A percentile compares a stretch with the other conserved stretches of the same genome.
Evolutionary conservation across 2,113 vertebrate species (phyloP).

Genomic region (Dromaius novaehollandiae): DNA sequence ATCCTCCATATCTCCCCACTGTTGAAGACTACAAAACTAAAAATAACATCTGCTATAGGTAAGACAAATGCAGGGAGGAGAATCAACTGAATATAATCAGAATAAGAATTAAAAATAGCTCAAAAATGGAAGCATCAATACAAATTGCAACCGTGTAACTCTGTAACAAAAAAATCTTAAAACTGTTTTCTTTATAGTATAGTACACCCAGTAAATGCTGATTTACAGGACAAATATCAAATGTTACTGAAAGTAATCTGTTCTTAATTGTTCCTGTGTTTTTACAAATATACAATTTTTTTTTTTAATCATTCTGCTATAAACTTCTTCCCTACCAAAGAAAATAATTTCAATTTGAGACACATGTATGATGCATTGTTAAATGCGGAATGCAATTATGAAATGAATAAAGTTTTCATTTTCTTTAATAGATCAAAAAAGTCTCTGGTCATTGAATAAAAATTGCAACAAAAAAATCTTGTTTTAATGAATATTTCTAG

Average conservation of each 20-base stretch:
- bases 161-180: neutral
- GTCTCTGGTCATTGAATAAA: neutral
- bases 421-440: neutral
- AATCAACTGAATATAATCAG: conserved; percentile 49
- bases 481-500: neutral
- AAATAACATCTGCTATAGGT: conserved; percentile 23
- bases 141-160: conserved; percentile 22
- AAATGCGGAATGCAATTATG: neutral
- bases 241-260: neutral
- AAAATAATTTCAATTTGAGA: neutral
- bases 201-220: neutral
- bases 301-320: neutral
- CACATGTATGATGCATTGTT: neutral
- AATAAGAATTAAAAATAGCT: conserved; percentile 28
- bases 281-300: neutral
- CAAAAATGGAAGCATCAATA: conserved; percentile 42
- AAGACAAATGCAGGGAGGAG: conserved; percentile 49
- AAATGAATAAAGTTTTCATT: neutral
- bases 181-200: neutral
- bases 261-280: neutral
- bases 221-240: conserved; percentile 14
- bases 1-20: conserved; percentile 74
- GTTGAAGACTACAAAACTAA: conserved; percentile 47
- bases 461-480: neutral
- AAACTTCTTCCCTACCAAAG: neutral